These are phyloP conservation scores for Spilosoma lubricipeda DNA, from an alignment of 2,888 invertebrate genomes.

Conservation along the genomic window DNA sequence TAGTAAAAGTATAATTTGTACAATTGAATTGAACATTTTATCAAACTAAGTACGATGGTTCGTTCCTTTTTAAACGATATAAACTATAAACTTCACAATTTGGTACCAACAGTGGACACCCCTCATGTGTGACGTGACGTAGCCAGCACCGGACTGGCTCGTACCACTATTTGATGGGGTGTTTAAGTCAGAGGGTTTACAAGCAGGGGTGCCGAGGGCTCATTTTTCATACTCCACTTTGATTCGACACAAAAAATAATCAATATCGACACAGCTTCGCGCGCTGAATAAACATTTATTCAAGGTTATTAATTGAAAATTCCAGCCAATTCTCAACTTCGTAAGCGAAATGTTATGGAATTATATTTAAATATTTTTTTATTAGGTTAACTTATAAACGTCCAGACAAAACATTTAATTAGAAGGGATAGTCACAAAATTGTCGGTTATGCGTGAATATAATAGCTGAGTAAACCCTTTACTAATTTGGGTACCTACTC, in stretches of 20 bases:
- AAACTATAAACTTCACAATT: slow-evolving; percentile 14
- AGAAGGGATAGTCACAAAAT: slow-evolving; percentile 14
- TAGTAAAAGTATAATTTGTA: not conserved
- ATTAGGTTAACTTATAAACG: not conserved
- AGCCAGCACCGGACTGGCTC: slow-evolving; percentile 17
- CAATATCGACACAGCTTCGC: slow-evolving; percentile 41
- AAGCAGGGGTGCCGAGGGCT: slow-evolving; percentile 30
- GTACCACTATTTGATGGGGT: slow-evolving; percentile 27
- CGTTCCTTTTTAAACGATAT: not conserved
- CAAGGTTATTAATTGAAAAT: slow-evolving; percentile 3
- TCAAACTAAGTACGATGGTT: not conserved
- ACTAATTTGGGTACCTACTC: slow-evolving; percentile 11
- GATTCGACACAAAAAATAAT: slow-evolving; percentile 41
- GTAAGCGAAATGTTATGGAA: not conserved
- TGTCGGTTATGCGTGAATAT: slow-evolving; percentile 13
- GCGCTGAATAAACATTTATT: slow-evolving; percentile 14
- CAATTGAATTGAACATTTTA: not conserved
- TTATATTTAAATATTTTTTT: slow-evolving; percentile 4
- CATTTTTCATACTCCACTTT: slow-evolving; percentile 36
- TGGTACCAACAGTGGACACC: slow-evolving; percentile 20
- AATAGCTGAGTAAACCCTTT: slow-evolving; percentile 13
- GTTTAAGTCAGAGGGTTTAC: slow-evolving; percentile 34
- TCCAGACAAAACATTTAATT: slow-evolving; percentile 12
- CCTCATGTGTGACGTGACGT: slow-evolving; percentile 21
- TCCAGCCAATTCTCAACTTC: not conserved